phyloP scores from a whole-genome alignment of 2,113 vertebrate species.

The Rhabdomys dilectus region DNA sequence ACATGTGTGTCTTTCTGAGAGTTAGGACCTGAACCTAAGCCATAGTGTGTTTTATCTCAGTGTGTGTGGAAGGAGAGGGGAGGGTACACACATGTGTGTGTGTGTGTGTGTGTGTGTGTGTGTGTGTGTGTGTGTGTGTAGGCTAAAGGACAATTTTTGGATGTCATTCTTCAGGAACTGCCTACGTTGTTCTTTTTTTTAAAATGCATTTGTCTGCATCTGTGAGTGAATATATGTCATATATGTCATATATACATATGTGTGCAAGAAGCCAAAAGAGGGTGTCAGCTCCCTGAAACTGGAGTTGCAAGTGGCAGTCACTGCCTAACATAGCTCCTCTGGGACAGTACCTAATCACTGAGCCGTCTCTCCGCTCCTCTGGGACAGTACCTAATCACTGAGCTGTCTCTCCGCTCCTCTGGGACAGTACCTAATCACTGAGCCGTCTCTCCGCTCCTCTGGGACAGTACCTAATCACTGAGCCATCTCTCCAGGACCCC shows the following conservation, averaged over 20 bases:
- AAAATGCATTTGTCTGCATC: neutral
- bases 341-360: no score
- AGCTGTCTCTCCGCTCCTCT: no score
- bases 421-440: no score
- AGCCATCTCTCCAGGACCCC: neutral
- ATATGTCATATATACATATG: no score
- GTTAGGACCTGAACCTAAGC: neutral
- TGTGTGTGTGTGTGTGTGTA: neutral
- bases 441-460: neutral
- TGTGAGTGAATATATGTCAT: no score
- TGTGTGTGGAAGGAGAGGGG: neutral
- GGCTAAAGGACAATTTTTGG: neutral
- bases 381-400: no score
- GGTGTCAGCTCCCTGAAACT: neutral
- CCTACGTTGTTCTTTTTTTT: neutral
- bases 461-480: no score
- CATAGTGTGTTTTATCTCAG: neutral
- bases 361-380: no score
- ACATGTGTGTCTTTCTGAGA: neutral
- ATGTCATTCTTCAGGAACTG: neutral
- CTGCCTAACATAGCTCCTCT: neutral
- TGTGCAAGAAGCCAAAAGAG: neutral
- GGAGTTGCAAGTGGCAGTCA: neutral
- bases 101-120: neutral
- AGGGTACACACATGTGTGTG: neutral